Evolutionary conservation across 2,797 vertebrate genomes (phyloP).

Genomic region (Adrianichthys oophorus): DNA sequence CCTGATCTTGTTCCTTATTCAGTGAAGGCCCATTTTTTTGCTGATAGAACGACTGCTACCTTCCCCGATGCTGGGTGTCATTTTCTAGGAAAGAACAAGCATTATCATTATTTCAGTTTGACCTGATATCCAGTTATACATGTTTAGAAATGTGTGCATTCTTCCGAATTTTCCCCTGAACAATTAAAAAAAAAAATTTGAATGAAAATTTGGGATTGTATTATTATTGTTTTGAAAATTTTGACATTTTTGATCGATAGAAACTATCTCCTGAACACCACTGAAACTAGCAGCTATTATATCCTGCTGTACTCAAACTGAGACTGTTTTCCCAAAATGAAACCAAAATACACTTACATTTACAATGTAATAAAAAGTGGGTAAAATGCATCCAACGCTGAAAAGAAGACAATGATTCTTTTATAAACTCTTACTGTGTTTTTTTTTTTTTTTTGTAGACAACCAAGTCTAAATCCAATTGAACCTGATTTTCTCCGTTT

Average conservation of each 20-base stretch:
- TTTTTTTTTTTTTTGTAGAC: background rate
- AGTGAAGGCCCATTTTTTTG: slow-evolving; percentile 32
- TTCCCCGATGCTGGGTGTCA: slow-evolving; percentile 43
- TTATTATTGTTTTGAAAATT: too few relatives aligned
- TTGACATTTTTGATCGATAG: too few relatives aligned
- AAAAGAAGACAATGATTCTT: background rate
- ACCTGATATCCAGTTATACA: slow-evolving; percentile 4
- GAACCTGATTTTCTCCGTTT: too few relatives aligned
- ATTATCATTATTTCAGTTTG: slow-evolving; percentile 33
- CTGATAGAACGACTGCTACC: slow-evolving; percentile 56
- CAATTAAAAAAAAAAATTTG: background rate
- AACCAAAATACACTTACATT: too few relatives aligned
- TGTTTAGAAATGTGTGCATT: slow-evolving; percentile 24
- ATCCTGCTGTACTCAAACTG: too few relatives aligned
- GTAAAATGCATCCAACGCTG: background rate
- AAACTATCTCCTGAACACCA: too few relatives aligned
- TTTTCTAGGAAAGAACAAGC: slow-evolving; percentile 45
- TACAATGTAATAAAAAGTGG: background rate
- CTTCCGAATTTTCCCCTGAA: background rate
- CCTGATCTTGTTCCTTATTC: slow-evolving; percentile 52
- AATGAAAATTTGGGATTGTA: too few relatives aligned
- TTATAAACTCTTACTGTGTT: background rate
- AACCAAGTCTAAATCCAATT: background rate
- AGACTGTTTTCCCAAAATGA: too few relatives aligned
- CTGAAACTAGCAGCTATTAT: too few relatives aligned